These are phyloP conservation scores for Diplodus puntazzo DNA, from an alignment of 2,797 vertebrate species.

Conservation along the genomic window DNA sequence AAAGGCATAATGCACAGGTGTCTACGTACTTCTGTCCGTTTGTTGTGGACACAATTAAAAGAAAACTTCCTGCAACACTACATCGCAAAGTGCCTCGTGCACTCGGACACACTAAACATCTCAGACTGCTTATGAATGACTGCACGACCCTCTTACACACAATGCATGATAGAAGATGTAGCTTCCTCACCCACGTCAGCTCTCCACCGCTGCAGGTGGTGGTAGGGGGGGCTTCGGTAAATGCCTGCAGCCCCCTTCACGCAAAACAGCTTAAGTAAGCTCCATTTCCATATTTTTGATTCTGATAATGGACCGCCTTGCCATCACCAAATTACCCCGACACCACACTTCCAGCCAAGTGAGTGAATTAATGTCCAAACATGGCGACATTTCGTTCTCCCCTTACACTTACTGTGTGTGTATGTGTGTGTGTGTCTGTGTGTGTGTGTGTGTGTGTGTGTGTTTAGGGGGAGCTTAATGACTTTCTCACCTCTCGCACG, in stretches of 20 bases:
- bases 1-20: not conserved
- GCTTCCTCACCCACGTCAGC: not conserved
- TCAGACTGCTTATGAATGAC: not conserved
- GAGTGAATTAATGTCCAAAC: slow-evolving; percentile 77
- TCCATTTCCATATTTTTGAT: slow-evolving; percentile 78
- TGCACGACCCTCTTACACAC: not conserved
- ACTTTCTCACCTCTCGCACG: slow-evolving; percentile 67
- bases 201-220: slow-evolving; percentile 13
- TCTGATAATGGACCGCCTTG: slow-evolving; percentile 77
- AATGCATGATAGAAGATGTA: not conserved
- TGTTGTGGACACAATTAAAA: not conserved
- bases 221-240: not conserved
- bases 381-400: slow-evolving; percentile 47
- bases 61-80: not conserved
- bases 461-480: slow-evolving; percentile 45
- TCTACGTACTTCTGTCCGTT: not conserved
- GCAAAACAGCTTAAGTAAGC: slow-evolving; percentile 57
- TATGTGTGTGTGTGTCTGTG: slow-evolving; percentile 30
- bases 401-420: slow-evolving; percentile 33
- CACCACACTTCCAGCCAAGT: slow-evolving; percentile 66
- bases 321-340: slow-evolving; percentile 77
- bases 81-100: not conserved
- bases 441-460: not conserved
- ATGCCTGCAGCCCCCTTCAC: slow-evolving; percentile 27
- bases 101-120: not conserved